These are phyloP conservation scores for Sycophila sp. DNA, from an alignment of 1,140 invertebrate genomes.

Conservation along the genomic window DNA sequence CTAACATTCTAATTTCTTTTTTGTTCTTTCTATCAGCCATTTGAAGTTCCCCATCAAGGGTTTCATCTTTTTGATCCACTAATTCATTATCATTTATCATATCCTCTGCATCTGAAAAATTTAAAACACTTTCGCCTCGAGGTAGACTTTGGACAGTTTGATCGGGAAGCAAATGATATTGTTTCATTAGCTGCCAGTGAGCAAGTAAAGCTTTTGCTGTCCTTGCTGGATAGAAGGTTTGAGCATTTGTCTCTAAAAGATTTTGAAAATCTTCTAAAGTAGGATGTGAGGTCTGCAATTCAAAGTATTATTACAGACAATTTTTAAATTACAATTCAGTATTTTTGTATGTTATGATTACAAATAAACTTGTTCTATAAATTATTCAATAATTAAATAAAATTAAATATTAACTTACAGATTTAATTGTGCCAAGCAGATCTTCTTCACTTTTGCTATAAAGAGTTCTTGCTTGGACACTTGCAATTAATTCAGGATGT, in stretches of 20 bases:
- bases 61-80: conserved; percentile 81
- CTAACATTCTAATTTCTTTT: conserved; percentile 86
- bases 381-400: background rate
- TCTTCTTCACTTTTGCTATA: conserved; percentile 92
- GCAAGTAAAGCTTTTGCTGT: conserved; percentile 85
- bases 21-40: conserved; percentile 77
- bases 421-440: conserved; percentile 82
- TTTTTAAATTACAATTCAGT: too few species aligned
- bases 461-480: conserved; percentile 87
- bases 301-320: conserved; percentile 18
- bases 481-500: conserved; percentile 88
- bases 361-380: too few species aligned
- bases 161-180: conserved; percentile 91
- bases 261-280: conserved; percentile 85
- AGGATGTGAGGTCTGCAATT: conserved; percentile 70
- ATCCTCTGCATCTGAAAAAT: conserved; percentile 94
- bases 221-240: conserved; percentile 87
- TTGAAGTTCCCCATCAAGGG: conserved; percentile 75
- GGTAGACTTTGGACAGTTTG: conserved; percentile 79
- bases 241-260: conserved; percentile 84
- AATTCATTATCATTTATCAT: conserved; percentile 86
- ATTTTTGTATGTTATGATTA: too few species aligned
- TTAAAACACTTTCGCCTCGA: conserved; percentile 76
- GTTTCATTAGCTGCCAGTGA: conserved; percentile 94
- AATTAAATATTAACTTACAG: conserved; percentile 71